These are phyloP conservation scores for Drosophila leontia DNA, from an alignment of 1,140 invertebrate genomes.

Conservation along the genomic window DNA sequence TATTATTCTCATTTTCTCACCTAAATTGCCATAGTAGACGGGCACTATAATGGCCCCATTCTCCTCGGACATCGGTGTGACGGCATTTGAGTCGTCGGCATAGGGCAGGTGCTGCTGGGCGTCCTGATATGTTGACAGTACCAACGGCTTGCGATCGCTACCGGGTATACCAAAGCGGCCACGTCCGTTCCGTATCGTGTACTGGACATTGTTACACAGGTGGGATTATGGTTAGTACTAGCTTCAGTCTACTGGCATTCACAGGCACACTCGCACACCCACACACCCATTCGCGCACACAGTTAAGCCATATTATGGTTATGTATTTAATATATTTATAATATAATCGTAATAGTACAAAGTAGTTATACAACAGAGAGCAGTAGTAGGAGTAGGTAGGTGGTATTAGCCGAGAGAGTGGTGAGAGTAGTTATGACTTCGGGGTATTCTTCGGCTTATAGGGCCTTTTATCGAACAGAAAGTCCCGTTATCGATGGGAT, in stretches of 20 bases:
- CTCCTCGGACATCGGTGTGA: conserved; percentile 99
- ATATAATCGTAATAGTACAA: conserved; percentile 31
- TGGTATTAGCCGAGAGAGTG: conserved; percentile 59
- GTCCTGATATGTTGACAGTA: conserved; percentile 97
- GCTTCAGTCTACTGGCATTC: conserved; percentile 8
- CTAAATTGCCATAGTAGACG: conserved; percentile 93
- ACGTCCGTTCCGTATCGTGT: conserved; percentile 92
- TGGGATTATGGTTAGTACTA: conserved; percentile 52
- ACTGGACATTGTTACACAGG: conserved; percentile 52
- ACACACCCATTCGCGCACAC: conserved; percentile 12
- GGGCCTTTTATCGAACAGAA: conserved; percentile 18
- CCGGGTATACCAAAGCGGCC: conserved; percentile 89
- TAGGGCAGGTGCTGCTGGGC: conserved; percentile 98
- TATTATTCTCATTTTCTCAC: conserved; percentile 67
- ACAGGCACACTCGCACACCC: conserved; percentile 22
- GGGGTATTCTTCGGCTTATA: neutral
- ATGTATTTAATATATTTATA: conserved; percentile 11
- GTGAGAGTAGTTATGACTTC: conserved; percentile 58
- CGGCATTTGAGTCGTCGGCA: conserved; percentile 98
- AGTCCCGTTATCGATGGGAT: conserved; percentile 16
- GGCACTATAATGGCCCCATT: conserved; percentile 97
- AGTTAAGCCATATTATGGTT: conserved; percentile 28
- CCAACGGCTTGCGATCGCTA: conserved; percentile 96
- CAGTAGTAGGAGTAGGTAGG: conserved; percentile 50
- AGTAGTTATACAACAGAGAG: conserved; percentile 35